Conservation (phyloP, 2,888 invertebrate species). For the Temnothorax ravouxi region DNA sequence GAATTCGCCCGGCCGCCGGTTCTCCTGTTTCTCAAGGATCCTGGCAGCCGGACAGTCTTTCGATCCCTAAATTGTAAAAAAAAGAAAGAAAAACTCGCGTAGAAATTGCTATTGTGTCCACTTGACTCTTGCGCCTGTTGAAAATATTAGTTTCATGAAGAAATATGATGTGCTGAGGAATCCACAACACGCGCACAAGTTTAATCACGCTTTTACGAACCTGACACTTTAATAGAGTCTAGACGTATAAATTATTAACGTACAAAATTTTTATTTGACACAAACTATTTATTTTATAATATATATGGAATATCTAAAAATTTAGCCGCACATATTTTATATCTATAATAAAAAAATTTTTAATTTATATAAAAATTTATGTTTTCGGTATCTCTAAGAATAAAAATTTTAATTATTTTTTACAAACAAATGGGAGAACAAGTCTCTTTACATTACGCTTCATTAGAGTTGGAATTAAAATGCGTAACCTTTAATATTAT, state of each 20-base stretch:
- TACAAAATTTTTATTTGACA: not conserved
- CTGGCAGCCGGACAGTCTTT: not conserved
- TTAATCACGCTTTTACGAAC: not conserved
- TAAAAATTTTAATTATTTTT: not conserved
- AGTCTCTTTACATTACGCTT: not conserved
- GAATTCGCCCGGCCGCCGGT: slow-evolving; percentile 53
- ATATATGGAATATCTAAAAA: too few relatives aligned
- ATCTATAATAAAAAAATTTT: too few relatives aligned
- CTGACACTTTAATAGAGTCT: not conserved
- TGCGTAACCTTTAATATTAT: not conserved
- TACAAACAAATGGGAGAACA: not conserved
- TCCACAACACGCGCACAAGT: not conserved
- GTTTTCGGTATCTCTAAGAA: not conserved
- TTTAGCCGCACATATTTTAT: too few relatives aligned
- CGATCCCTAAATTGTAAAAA: slow-evolving; percentile 1
- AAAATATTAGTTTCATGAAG: not conserved
- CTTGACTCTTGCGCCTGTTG: not conserved
- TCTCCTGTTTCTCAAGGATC: slow-evolving; percentile 55
- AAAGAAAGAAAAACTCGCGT: not conserved
- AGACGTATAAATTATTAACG: not conserved
- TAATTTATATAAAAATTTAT: not conserved
- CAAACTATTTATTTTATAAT: too few relatives aligned
- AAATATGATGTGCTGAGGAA: not conserved
- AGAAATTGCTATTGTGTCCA: not conserved
- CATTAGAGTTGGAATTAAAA: not conserved